Evolutionary conservation across 2,113 vertebrate species (phyloP), one percentile per base, ranked within the genome.

Genomic region (Noturus placidus): DNA sequence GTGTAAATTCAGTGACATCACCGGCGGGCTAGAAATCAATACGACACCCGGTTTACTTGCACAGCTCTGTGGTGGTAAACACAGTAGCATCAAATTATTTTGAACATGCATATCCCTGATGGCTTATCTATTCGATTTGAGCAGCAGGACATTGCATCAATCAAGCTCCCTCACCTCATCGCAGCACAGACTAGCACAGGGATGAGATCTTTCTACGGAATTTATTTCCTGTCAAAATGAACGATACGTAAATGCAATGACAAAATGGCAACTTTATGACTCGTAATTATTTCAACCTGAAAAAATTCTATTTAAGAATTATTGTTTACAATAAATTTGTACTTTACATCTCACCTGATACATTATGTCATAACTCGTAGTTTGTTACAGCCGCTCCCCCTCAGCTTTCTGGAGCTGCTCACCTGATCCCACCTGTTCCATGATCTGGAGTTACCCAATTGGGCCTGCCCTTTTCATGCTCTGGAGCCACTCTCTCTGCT

Each of bases 1-100:
- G 27, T 80, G 80, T 91, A 91, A 90, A 91, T 88, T 86, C 59
- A 63, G 84, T 91, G 90, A 91, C 92, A 91, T 89, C 89, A 91
- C 70, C 54, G 4, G 56, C 17, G 59, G 50, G 83, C 54, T 69
- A 80, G 84, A 89, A 91, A 90, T 90, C 87, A 52, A 89, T 86
- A 57, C 25, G 17, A 70, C 79, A 72, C 82, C 84, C 57, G 65
- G 84, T 85, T 87, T 86, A 78, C 88, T 87, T 63, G 74, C 84
- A 81, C 82, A 83, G 80, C 77, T 56, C 67, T 80, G 35, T n/a
- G 54, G 84, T 17, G 52, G 54, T 74, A 63, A 83, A 76, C 59
- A 83, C 20, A 46, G 57, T 25, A 52, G 35, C 69, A 74, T 20
- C 86, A 59, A 74, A 77, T 87, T 42, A 74, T 74, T 87, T 83